Conservation (phyloP, 2,797 vertebrate species). For the Halcyon smyrnensis region DNA sequence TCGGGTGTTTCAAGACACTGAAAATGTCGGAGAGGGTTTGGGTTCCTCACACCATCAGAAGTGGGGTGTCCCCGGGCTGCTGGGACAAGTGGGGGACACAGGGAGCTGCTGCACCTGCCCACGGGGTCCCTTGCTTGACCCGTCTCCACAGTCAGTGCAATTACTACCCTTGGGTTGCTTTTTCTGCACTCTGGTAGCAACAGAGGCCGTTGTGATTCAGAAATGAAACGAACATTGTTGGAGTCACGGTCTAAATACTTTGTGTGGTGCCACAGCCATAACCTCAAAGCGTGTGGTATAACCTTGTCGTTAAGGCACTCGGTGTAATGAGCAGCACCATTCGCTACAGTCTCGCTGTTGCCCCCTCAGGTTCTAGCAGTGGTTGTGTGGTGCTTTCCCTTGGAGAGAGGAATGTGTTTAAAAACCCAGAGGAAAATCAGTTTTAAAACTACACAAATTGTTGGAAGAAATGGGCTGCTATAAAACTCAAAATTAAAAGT, state of each 20-base stretch:
- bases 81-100: background rate
- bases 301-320: background rate
- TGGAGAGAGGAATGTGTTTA: background rate
- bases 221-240: fast-evolving
- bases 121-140: background rate
- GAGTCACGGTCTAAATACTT: fast-evolving
- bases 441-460: background rate
- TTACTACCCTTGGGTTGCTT: background rate
- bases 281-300: fast-evolving
- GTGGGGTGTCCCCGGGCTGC: background rate
- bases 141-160: fast-evolving
- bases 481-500: background rate
- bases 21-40: background rate
- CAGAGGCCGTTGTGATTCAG: background rate
- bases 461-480: background rate
- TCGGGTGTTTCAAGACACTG: fast-evolving
- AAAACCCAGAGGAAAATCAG: background rate
- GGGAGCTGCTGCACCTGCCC: background rate
- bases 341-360: background rate
- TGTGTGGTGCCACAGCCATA: fast-evolving
- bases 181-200: fast-evolving
- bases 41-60: fast-evolving
- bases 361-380: fast-evolving
- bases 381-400: background rate
- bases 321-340: fast-evolving